phyloP scores from a whole-genome alignment of 2,888 invertebrate species.

The Pseudococcus longispinus region DNA sequence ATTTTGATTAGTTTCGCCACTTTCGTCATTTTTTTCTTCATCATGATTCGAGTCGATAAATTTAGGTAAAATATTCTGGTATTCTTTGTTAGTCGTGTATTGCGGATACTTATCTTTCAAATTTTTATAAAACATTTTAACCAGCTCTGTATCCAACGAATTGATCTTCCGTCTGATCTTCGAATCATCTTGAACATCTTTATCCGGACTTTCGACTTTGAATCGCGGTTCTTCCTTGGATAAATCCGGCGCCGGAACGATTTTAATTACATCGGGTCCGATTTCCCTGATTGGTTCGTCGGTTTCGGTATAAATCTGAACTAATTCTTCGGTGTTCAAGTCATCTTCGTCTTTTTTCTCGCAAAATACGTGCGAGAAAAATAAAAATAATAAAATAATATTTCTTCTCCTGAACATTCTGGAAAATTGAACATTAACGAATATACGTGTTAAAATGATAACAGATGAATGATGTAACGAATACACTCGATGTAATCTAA shows the following conservation, averaged over 20 bases:
- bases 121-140: constrained; percentile 41
- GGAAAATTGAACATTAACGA: background rate
- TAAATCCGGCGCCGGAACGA: constrained; percentile 44
- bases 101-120: constrained; percentile 37
- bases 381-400: background rate
- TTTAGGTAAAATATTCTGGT: constrained; percentile 7
- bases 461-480: background rate
- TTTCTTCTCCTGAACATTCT: constrained; percentile 29
- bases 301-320: background rate
- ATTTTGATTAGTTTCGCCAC: background rate
- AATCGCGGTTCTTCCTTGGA: constrained; percentile 47
- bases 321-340: constrained; percentile 1
- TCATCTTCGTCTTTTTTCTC: constrained; percentile 46
- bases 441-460: constrained; percentile 35
- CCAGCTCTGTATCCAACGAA: constrained; percentile 27
- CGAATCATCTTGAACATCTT: constrained; percentile 25
- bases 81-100: constrained; percentile 25
- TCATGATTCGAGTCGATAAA: constrained; percentile 36
- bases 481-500: background rate
- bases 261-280: constrained; percentile 26
- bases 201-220: background rate
- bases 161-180: constrained; percentile 35
- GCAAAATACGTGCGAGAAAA: constrained; percentile 31
- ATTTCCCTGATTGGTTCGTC: constrained; percentile 10
- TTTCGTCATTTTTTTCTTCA: background rate